Conservation (phyloP, 2,888 invertebrate genomes). For the Axea sp. region DNA sequence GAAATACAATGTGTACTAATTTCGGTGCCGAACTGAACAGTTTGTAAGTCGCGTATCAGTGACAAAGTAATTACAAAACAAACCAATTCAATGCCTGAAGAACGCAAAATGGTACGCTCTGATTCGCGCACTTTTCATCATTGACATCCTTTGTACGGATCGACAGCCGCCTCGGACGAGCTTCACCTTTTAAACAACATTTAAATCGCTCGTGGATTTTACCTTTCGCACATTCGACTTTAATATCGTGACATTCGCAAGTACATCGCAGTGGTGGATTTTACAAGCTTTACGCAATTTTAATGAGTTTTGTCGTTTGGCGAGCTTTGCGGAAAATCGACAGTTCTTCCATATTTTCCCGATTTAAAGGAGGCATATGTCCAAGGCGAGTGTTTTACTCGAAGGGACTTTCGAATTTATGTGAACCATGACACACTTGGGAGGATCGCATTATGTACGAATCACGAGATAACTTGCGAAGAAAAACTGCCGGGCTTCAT, state of each 20-base stretch:
- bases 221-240: conserved; percentile 32
- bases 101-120: conserved; percentile 21
- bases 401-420: conserved; percentile 60
- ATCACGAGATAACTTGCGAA: conserved; percentile 19
- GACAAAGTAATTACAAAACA: conserved; percentile 55
- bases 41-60: conserved; percentile 41
- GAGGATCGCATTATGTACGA: conserved; percentile 54
- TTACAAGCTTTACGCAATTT: conserved; percentile 15
- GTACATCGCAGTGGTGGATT: conserved; percentile 12
- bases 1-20: conserved; percentile 53
- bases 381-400: conserved; percentile 57
- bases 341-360: conserved; percentile 11
- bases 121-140: conserved; percentile 36
- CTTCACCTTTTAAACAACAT: conserved; percentile 51
- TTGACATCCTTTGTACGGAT: conserved; percentile 37
- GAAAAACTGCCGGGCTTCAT: conserved; percentile 62
- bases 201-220: conserved; percentile 39
- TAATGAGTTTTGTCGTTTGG: background rate
- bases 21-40: conserved; percentile 44
- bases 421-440: conserved; percentile 65
- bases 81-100: conserved; percentile 42
- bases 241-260: conserved; percentile 40
- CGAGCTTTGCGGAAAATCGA: background rate
- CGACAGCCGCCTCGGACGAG: conserved; percentile 9
- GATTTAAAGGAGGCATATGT: conserved; percentile 9